These are phyloP conservation scores for Labia minor DNA, from an alignment of 2,888 invertebrate genomes.

Conservation along the genomic window DNA sequence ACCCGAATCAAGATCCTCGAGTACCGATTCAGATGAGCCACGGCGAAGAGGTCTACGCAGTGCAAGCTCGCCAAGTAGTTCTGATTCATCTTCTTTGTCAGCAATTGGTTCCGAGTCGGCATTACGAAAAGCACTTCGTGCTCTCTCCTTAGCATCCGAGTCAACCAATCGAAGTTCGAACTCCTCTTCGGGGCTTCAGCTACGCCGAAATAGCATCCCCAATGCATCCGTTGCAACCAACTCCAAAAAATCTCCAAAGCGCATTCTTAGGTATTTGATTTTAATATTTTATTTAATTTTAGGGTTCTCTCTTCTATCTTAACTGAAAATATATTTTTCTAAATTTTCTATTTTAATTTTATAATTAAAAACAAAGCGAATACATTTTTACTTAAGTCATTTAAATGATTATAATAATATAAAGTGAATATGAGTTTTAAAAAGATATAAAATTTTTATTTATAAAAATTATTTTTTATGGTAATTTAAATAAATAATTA, in stretches of 20 bases:
- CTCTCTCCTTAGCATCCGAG: not conserved
- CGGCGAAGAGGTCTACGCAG: not conserved
- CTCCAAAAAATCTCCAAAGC: not conserved
- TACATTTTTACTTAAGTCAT: too few species aligned
- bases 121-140: not conserved
- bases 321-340: too few species aligned
- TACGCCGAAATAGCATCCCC: not conserved
- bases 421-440: too few species aligned
- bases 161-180: not conserved
- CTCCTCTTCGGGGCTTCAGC: not conserved
- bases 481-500: too few species aligned
- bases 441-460: too few species aligned
- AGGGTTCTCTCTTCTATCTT: too few species aligned
- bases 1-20: not conserved
- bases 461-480: too few species aligned
- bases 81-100: not conserved
- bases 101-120: not conserved
- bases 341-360: too few species aligned
- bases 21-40: not conserved
- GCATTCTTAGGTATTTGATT: not conserved
- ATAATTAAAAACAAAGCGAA: too few species aligned
- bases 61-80: not conserved
- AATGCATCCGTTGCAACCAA: too few species aligned
- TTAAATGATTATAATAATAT: too few species aligned
- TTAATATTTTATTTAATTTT: too few species aligned